phyloP scores from a whole-genome alignment of 1,140 invertebrate species.

The Bombus terrestris region DNA sequence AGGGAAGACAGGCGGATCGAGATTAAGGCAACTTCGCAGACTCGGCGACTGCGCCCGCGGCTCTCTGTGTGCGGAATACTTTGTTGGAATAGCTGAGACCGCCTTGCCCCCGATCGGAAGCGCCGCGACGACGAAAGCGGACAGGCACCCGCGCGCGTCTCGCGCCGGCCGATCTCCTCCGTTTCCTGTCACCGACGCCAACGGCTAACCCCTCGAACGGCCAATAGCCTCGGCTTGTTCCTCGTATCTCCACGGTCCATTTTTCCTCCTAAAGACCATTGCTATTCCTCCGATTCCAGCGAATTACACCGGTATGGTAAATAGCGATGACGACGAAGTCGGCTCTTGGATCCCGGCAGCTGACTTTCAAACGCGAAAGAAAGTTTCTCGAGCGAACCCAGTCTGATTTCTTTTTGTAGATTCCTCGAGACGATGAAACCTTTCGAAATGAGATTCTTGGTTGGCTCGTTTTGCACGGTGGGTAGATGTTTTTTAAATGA shows the following conservation, averaged over 20 bases:
- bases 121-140: slow-evolving; percentile 22
- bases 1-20: slow-evolving; percentile 20
- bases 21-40: slow-evolving; percentile 61
- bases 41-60: slow-evolving; percentile 43
- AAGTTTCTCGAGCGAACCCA: not conserved
- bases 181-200: not conserved
- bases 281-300: not conserved
- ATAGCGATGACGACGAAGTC: not conserved
- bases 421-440: no score
- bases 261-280: not conserved
- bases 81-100: slow-evolving; percentile 45
- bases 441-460: no score
- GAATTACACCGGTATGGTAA: slow-evolving; percentile 9
- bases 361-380: not conserved
- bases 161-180: slow-evolving; percentile 20
- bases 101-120: slow-evolving; percentile 43
- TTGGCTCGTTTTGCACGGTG: no score
- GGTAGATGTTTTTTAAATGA: no score
- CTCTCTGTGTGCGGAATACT: slow-evolving; percentile 51
- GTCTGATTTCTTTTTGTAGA: not conserved
- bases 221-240: not conserved
- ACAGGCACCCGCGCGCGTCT: not conserved
- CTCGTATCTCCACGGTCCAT: not conserved
- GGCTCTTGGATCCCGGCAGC: not conserved
- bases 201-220: not conserved